Evolutionary conservation across 2,797 vertebrate genomes (phyloP).

Genomic region (Bryconaethiops microstoma): DNA sequence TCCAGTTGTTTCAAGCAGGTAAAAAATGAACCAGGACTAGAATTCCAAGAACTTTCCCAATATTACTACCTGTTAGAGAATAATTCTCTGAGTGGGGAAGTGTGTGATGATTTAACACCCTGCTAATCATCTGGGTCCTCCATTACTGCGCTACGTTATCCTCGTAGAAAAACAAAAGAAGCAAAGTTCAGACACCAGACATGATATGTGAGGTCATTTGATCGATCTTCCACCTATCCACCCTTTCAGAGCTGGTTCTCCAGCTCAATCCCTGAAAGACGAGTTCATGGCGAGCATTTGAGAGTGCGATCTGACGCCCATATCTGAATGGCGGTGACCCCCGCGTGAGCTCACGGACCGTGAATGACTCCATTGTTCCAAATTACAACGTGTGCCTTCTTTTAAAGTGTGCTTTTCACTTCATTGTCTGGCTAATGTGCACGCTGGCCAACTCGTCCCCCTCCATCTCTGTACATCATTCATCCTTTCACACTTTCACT

Average conservation of each 20-base stretch:
- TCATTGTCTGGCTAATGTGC: constrained; percentile 24
- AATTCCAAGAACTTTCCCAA: too few relatives aligned
- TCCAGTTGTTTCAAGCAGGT: too few relatives aligned
- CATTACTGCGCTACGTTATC: not conserved
- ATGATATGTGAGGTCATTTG: not conserved
- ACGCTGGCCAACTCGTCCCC: not conserved
- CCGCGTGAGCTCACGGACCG: constrained; percentile 19
- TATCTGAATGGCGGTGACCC: constrained; percentile 40
- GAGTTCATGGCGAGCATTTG: constrained; percentile 1
- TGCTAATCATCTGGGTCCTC: too few relatives aligned
- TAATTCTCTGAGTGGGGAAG: too few relatives aligned
- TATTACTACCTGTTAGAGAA: too few relatives aligned
- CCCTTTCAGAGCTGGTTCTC: not conserved
- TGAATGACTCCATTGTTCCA: constrained; percentile 49
- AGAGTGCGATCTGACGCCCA: constrained; percentile 59
- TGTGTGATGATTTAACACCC: too few relatives aligned
- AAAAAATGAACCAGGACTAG: too few relatives aligned
- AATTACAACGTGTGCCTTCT: constrained; percentile 32
- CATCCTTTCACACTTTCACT: not conserved
- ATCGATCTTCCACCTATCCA: not conserved
- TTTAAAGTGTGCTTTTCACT: constrained; percentile 29
- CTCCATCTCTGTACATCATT: not conserved
- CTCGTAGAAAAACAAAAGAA: not conserved
- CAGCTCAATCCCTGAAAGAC: not conserved
- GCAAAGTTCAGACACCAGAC: not conserved